Conservation (phyloP, 2,113 vertebrate species). For the Malurus melanocephalus region DNA sequence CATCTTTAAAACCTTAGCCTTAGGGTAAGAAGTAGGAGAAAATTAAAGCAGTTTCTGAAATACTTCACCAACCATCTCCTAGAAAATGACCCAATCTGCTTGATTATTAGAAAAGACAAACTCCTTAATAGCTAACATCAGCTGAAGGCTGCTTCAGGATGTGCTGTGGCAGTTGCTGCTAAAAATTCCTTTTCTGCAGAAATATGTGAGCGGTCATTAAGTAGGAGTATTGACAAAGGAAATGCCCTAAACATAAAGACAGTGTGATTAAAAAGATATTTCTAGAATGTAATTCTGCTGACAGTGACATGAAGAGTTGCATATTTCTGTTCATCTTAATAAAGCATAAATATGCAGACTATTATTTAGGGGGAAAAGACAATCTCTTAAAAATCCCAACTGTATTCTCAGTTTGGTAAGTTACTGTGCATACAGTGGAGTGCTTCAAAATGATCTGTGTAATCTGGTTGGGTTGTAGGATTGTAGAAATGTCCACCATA, state of each 20-base stretch:
- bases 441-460: neutral
- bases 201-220: neutral
- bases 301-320: neutral
- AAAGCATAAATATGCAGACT: neutral
- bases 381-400: neutral
- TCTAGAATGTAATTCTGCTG: neutral
- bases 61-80: constrained; percentile 9
- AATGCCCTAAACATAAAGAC: neutral
- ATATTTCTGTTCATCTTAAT: constrained; percentile 1
- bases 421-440: neutral
- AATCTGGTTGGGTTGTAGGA: neutral
- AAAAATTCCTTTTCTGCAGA: constrained; percentile 28
- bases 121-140: constrained; percentile 34
- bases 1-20: constrained; percentile 41
- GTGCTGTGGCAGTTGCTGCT: constrained; percentile 11
- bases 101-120: constrained; percentile 59
- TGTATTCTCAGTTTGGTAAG: neutral
- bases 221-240: neutral
- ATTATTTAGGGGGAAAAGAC: neutral
- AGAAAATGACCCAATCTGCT: constrained; percentile 44
- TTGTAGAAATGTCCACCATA: neutral
- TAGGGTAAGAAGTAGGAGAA: constrained; percentile 33
- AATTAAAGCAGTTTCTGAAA: constrained; percentile 53
- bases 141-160: constrained; percentile 10
- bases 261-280: constrained; percentile 4